Conservation (phyloP, 2,113 vertebrate genomes). For the Sphaerodactylus townsendi region DNA sequence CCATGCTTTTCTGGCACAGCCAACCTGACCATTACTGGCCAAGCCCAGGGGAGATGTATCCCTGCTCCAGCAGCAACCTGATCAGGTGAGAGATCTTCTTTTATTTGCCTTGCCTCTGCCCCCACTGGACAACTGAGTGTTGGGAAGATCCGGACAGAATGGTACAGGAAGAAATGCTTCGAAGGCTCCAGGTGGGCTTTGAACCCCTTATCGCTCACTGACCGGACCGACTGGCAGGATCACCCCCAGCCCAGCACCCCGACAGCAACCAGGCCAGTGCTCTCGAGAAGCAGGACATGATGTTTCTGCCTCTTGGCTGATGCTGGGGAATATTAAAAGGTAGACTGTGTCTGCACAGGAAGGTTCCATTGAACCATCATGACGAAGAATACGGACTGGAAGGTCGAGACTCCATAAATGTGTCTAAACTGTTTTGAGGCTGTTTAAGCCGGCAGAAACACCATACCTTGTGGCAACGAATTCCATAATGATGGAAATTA, state of each 20-base stretch:
- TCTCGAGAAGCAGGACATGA: neutral
- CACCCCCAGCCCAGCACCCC: neutral
- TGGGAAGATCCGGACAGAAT: too few species aligned
- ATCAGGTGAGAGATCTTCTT: slow-evolving; percentile 48
- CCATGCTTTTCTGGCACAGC: slow-evolving; percentile 67
- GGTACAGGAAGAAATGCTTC: neutral
- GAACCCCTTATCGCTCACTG: neutral
- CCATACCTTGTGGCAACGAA: neutral
- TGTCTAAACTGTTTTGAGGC: neutral
- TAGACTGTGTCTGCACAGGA: neutral
- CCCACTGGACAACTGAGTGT: neutral
- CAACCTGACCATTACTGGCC: slow-evolving; percentile 60
- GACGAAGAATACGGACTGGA: too few species aligned
- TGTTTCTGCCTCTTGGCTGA: neutral
- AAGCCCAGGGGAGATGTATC: slow-evolving; percentile 45
- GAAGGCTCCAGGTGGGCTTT: neutral
- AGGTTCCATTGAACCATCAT: neutral
- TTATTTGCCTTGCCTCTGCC: neutral
- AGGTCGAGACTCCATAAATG: neutral
- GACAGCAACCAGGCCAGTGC: neutral
- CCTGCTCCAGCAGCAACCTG: slow-evolving; percentile 22
- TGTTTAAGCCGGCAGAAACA: neutral
- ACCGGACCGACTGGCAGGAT: neutral
- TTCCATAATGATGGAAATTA: neutral
- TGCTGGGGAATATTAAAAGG: neutral